Evolutionary conservation across 2,113 vertebrate species (phyloP).

Genomic region (Proteles cristata): DNA sequence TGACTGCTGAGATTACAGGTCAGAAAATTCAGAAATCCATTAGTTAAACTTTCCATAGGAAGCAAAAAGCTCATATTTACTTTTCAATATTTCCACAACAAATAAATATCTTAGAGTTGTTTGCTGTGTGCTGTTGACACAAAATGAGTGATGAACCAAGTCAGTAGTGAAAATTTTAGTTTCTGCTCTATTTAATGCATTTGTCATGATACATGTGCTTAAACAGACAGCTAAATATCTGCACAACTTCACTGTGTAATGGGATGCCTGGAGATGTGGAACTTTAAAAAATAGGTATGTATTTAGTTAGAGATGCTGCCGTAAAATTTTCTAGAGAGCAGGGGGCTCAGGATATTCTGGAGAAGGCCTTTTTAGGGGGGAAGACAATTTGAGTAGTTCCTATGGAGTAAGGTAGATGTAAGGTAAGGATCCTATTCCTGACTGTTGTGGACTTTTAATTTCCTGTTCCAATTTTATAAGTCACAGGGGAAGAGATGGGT

Average conservation of each 20-base stretch:
- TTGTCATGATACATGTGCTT: neutral
- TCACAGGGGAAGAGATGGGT: neutral
- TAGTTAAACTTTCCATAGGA: neutral
- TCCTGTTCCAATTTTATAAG: neutral
- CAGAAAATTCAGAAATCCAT: neutral
- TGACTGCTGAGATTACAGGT: neutral
- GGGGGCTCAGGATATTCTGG: neutral
- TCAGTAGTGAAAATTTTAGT: neutral
- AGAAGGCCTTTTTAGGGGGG: neutral
- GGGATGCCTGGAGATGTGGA: neutral
- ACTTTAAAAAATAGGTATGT: neutral
- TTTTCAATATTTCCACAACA: neutral
- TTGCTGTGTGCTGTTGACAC: neutral
- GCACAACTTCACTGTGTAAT: neutral
- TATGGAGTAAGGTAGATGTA: neutral
- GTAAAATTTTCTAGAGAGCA: neutral
- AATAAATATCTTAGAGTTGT: neutral
- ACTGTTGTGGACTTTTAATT: neutral
- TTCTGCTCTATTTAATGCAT: neutral
- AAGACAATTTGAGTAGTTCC: neutral
- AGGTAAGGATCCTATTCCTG: neutral
- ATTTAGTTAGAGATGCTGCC: neutral
- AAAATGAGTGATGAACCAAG: neutral
- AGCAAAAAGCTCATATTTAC: neutral
- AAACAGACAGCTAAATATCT: neutral